Evolutionary conservation across 2,797 vertebrate genomes (phyloP).

Genomic region (Halcyon smyrnensis): DNA sequence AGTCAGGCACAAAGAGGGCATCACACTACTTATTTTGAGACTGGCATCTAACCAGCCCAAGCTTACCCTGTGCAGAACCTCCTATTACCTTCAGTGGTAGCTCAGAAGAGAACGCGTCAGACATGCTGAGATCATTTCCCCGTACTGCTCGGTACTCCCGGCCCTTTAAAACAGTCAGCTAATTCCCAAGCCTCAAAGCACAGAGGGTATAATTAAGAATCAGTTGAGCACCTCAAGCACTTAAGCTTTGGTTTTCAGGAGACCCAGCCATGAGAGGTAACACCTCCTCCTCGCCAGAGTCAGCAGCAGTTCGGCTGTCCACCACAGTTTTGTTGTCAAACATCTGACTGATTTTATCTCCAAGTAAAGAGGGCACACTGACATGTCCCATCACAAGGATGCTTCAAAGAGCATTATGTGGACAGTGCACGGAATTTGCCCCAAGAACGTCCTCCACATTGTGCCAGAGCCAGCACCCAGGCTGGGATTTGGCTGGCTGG

Average conservation of each 20-base stretch:
- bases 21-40: background rate
- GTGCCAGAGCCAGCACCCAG: background rate
- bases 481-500: background rate
- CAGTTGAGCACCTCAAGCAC: background rate
- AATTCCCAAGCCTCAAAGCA: background rate
- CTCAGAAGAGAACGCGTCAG: background rate
- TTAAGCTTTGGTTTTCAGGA: background rate
- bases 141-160: background rate
- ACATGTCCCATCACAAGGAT: background rate
- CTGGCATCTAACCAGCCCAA: background rate
- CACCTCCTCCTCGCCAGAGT: background rate
- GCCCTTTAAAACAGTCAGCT: background rate
- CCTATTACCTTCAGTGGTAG: background rate
- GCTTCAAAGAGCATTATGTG: background rate
- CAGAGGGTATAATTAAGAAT: background rate
- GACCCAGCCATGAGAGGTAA: background rate
- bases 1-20: background rate
- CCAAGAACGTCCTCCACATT: too few relatives aligned
- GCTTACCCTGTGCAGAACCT: background rate
- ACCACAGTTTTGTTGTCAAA: background rate
- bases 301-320: background rate
- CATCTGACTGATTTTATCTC: background rate
- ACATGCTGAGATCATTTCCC: background rate
- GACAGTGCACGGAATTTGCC: too few relatives aligned
- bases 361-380: background rate